Percentiles rank a stretch among this genome's conserved stretches.
These are phyloP conservation scores for Poeciliopsis gracilis DNA, from an alignment of 2,797 vertebrate genomes.

Conservation along the genomic window DNA sequence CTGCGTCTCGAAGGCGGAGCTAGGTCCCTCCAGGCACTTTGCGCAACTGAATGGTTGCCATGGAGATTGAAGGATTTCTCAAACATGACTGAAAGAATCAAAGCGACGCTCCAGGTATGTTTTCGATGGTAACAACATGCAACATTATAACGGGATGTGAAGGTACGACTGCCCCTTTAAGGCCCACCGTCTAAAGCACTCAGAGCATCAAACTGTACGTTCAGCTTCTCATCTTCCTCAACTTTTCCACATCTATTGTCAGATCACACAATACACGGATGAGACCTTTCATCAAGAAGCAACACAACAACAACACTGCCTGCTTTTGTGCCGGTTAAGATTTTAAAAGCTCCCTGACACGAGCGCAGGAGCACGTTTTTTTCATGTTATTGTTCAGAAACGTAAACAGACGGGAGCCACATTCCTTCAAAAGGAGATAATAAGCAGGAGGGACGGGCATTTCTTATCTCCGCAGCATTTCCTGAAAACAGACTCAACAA, in stretches of 20 bases:
- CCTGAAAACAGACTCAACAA: slow-evolving; percentile 10
- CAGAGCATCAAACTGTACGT: neutral
- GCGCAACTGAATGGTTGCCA: too few species aligned
- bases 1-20: too few species aligned
- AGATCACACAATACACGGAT: neutral
- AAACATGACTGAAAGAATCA: too few species aligned
- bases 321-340: neutral
- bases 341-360: neutral
- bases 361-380: neutral
- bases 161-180: too few species aligned
- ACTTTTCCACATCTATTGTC: neutral
- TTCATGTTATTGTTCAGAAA: neutral
- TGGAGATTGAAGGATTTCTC: too few species aligned
- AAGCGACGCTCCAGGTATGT: too few species aligned
- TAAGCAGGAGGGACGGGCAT: neutral
- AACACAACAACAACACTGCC: neutral
- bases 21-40: too few species aligned
- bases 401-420: neutral
- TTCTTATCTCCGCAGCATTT: slow-evolving; percentile 30
- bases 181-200: too few species aligned
- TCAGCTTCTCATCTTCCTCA: neutral
- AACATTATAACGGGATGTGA: too few species aligned
- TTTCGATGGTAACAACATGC: too few species aligned
- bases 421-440: slow-evolving; percentile 22
- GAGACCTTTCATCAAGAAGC: neutral